Conservation (phyloP, 2,888 invertebrate species). For the Ceriagrion tenellum region DNA sequence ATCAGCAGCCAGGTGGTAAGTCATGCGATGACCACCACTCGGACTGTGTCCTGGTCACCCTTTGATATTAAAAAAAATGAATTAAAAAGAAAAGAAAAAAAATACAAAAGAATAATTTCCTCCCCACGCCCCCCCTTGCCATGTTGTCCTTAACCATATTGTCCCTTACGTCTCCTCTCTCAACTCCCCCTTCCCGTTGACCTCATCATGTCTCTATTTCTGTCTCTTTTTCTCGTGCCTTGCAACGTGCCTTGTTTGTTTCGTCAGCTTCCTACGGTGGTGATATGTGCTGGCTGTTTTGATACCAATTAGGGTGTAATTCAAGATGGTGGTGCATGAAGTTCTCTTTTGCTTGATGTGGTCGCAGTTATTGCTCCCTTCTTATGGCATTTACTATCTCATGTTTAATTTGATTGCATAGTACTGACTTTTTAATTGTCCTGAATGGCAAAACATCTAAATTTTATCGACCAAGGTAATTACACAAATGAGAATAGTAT, state of each 20-base stretch:
- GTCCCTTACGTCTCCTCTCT: not conserved
- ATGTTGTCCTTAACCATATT: conserved; percentile 20
- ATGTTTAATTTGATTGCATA: no score
- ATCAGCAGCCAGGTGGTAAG: conserved; percentile 79
- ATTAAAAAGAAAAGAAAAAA: not conserved
- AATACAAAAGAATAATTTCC: conserved; percentile 17
- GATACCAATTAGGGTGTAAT: not conserved
- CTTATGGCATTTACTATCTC: no score
- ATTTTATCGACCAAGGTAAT: no score
- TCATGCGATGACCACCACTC: conserved; percentile 76
- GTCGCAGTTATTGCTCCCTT: no score
- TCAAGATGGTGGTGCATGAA: not conserved
- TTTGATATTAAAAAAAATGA: conserved; percentile 69
- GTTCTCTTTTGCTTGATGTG: no score
- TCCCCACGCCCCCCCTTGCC: conserved; percentile 44
- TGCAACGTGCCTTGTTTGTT: not conserved
- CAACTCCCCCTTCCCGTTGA: not conserved
- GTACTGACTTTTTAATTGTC: no score
- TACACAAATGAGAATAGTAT: no score
- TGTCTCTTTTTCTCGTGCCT: conserved; percentile 55
- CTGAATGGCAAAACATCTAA: no score
- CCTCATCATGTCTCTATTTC: conserved; percentile 53
- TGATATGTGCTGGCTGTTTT: not conserved
- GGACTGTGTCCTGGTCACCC: conserved; percentile 77
- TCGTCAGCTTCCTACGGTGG: not conserved